Evolutionary conservation across 2,888 invertebrate species (phyloP), one percentile per base, ranked within the genome.

Genomic region (Criorhina ranunculi): DNA sequence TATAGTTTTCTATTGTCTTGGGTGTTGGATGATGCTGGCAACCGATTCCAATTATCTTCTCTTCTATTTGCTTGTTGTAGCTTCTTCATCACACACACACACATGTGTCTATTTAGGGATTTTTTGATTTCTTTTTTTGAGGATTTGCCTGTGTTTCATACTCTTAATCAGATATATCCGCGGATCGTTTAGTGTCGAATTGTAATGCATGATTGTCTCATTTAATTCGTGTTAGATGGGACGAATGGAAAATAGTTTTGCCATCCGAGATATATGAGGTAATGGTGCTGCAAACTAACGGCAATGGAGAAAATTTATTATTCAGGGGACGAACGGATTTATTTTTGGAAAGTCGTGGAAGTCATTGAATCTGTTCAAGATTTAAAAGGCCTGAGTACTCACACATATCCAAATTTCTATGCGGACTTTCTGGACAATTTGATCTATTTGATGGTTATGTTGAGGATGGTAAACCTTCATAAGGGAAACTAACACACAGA

Each of bases 111-210:
- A 79, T 73, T 83, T 78, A 62, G 55, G 72, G 62, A 67, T 57
- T 73, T 72, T 55, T 77, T 66, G 8, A 11, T 51, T 24, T 40
- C 3, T 31, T 55, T 15, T n/a, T 35, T n/a, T 11, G 35, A 67
- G 72, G 78, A 82, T 73, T 67, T 66, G 59, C 17, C 31, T 53
- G 49, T 15, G 35, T 69, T 67, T 79, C 70, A 80, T n/a, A n/a
- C n/a, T n/a, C n/a, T 85, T 85, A 85, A 85, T 85, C 85, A 76
- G 85, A 85, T 80, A 64, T 51, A 80, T 85, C 66, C 55, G 69
- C 80, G 85, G 80, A 59, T 85, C 85, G 80, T 80, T 85, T 85
- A 85, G 85, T 85, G 85, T 80, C 85, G 85, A 85, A 85, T 85
- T 80, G 76, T 80, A 85, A 85, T 69, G 72, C 85, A 80, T 70